phyloP scores from a whole-genome alignment of 2,888 invertebrate genomes.

The Lasioglossum pauxillum region DNA sequence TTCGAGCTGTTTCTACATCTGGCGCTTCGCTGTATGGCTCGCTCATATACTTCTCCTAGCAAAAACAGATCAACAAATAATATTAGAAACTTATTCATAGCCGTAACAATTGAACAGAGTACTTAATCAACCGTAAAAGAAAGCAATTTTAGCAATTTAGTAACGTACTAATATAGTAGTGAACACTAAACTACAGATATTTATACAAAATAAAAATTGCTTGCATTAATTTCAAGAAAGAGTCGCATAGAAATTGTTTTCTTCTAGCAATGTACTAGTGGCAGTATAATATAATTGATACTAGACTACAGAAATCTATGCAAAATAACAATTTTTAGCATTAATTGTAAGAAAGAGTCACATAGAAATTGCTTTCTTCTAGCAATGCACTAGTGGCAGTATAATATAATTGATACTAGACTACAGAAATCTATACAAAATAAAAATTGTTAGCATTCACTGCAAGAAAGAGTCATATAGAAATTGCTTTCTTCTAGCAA shows the following conservation, averaged over 20 bases:
- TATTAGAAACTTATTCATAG: not conserved
- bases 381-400: too few relatives aligned
- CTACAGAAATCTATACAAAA: too few relatives aligned
- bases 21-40: conserved; percentile 95
- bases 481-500: too few relatives aligned
- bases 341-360: too few relatives aligned
- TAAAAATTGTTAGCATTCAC: too few relatives aligned
- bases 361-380: too few relatives aligned
- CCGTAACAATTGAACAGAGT: too few relatives aligned
- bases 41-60: conserved; percentile 94
- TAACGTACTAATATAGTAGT: not conserved
- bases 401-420: not conserved
- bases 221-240: too few relatives aligned
- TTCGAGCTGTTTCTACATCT: conserved; percentile 93
- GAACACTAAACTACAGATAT: not conserved
- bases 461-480: too few relatives aligned
- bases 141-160: not conserved
- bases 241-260: too few relatives aligned
- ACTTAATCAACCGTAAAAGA: not conserved
- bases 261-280: not conserved
- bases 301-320: not conserved
- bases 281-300: not conserved
- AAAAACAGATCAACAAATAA: conserved; percentile 39
- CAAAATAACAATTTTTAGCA: too few relatives aligned
- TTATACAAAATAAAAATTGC: not conserved